phyloP scores from a whole-genome alignment of 2,113 vertebrate species.

The Pholis gunnellus region DNA sequence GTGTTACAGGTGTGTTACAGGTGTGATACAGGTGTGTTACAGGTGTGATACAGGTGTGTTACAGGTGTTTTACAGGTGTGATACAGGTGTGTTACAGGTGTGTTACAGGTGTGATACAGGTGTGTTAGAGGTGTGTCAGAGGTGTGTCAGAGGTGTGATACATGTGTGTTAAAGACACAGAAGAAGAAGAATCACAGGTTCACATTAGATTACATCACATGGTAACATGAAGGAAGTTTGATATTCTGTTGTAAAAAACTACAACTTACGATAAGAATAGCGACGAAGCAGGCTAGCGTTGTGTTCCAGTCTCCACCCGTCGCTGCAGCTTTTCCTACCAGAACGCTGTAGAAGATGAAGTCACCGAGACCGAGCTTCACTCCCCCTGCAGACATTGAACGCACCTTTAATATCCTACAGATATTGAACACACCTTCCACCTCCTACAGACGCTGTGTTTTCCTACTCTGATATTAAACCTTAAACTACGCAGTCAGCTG shows the following conservation, averaged over 20 bases:
- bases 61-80: not conserved
- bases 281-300: constrained; percentile 95
- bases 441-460: not conserved
- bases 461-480: not conserved
- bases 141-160: no score
- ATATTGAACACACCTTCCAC: not conserved
- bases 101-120: no score
- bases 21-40: not conserved
- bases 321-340: constrained; percentile 96
- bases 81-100: no score
- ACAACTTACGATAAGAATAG: constrained; percentile 92
- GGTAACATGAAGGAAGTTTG: not conserved
- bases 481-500: not conserved
- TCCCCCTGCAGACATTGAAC: constrained; percentile 83
- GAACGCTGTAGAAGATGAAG: constrained; percentile 99
- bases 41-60: not conserved
- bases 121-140: not conserved
- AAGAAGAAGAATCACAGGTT: not conserved
- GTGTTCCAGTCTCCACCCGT: constrained; percentile 98
- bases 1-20: not conserved
- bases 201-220: not conserved
- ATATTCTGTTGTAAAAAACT: not conserved
- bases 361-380: constrained; percentile 98
- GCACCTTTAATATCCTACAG: not conserved
- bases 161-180: no score